Evolutionary conservation across 2,888 invertebrate genomes (phyloP).

Genomic region (Cephus runcator): DNA sequence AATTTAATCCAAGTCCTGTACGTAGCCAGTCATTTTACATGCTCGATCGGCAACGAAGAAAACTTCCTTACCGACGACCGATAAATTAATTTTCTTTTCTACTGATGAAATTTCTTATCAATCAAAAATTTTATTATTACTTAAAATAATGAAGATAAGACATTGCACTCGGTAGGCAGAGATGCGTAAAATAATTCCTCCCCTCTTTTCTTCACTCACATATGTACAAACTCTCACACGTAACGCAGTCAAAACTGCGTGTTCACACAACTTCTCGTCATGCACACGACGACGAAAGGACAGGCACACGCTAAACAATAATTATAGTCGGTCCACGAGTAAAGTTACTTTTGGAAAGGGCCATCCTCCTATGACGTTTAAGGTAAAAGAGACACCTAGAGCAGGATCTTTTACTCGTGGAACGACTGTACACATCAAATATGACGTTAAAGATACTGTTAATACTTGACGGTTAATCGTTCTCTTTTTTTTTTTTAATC

Average conservation of each 20-base stretch:
- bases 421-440: slow-evolving; percentile 17
- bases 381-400: background rate
- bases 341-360: background rate
- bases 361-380: background rate
- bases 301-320: background rate
- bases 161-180: background rate
- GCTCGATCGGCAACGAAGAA: background rate
- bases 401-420: background rate
- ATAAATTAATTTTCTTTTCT: background rate
- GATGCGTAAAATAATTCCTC: background rate
- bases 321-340: background rate
- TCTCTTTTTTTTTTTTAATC: background rate
- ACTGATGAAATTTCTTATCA: background rate
- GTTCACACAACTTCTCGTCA: background rate
- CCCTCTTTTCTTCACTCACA: background rate
- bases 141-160: background rate
- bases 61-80: background rate
- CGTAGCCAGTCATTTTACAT: too few species aligned
- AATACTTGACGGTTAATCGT: slow-evolving; percentile 39
- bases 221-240: background rate
- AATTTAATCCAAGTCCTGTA: too few species aligned
- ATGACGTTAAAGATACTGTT: slow-evolving; percentile 27
- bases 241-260: background rate
- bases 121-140: background rate
- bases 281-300: background rate